Conservation (phyloP, 2,113 vertebrate species). For the Hipposideros armiger region DNA sequence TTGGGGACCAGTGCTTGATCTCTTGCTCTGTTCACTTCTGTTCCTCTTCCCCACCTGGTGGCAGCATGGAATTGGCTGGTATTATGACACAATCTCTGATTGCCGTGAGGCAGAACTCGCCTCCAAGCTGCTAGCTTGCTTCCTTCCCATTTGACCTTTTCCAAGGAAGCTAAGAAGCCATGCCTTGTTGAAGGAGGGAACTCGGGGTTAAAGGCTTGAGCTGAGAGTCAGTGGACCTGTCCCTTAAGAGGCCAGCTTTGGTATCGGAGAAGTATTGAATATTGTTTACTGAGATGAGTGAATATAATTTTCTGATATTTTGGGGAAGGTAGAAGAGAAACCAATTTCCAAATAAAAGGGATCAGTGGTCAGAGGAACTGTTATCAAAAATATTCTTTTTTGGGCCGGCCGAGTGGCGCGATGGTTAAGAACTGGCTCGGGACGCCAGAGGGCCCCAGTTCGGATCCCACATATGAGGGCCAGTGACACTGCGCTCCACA, state of each 20-base stretch:
- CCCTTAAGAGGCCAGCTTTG: slow-evolving; percentile 10
- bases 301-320: slow-evolving; percentile 62
- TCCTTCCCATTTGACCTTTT: slow-evolving; percentile 56
- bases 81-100: slow-evolving; percentile 75
- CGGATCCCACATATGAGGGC: too few relatives aligned
- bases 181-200: slow-evolving; percentile 45
- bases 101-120: background rate
- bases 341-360: slow-evolving; percentile 14
- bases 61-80: slow-evolving; percentile 59
- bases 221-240: background rate
- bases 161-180: slow-evolving; percentile 32
- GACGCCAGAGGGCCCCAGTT: too few relatives aligned
- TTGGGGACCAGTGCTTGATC: background rate
- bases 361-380: background rate
- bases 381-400: background rate
- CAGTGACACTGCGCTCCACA: too few relatives aligned
- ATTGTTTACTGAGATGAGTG: slow-evolving; percentile 39
- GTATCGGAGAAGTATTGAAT: slow-evolving; percentile 47
- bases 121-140: background rate
- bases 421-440: too few relatives aligned
- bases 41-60: background rate
- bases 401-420: too few relatives aligned
- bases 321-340: slow-evolving; percentile 7
- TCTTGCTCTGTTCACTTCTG: background rate
- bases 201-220: background rate